Evolutionary conservation across 2,888 invertebrate species (phyloP).

Genomic region (Abrostola triplasia): DNA sequence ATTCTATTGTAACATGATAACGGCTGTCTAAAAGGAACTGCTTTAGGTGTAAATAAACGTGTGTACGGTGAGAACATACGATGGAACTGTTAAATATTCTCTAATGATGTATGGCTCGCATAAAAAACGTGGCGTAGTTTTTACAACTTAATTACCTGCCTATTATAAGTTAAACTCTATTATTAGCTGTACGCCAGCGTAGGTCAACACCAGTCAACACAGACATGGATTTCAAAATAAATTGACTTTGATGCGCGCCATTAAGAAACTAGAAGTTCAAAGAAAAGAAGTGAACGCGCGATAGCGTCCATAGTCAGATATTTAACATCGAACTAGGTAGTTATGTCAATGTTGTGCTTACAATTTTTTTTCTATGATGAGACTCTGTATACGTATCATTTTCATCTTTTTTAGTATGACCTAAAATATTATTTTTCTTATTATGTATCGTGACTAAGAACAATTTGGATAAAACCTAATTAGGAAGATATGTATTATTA

Average conservation of each 20-base stretch:
- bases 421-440: too few species aligned
- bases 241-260: constrained; percentile 31
- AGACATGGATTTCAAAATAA: constrained; percentile 47
- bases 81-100: not conserved
- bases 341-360: not conserved
- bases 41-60: too few species aligned
- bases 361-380: too few species aligned
- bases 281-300: too few species aligned
- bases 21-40: too few species aligned
- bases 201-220: constrained; percentile 16
- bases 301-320: not conserved
- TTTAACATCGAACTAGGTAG: not conserved
- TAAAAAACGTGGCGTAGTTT: constrained; percentile 34
- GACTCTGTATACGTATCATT: too few species aligned
- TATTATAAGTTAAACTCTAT: constrained; percentile 42
- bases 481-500: too few species aligned
- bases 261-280: constrained; percentile 16
- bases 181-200: constrained; percentile 19
- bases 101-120: not conserved
- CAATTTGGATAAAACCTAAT: too few species aligned
- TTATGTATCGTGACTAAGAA: too few species aligned
- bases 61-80: not conserved
- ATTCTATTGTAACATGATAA: too few species aligned
- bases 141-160: constrained; percentile 44
- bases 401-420: too few species aligned